Evolutionary conservation across 2,888 invertebrate species (phyloP), one percentile per base, ranked within the genome.

Genomic region (Nephrotoma appendiculata): DNA sequence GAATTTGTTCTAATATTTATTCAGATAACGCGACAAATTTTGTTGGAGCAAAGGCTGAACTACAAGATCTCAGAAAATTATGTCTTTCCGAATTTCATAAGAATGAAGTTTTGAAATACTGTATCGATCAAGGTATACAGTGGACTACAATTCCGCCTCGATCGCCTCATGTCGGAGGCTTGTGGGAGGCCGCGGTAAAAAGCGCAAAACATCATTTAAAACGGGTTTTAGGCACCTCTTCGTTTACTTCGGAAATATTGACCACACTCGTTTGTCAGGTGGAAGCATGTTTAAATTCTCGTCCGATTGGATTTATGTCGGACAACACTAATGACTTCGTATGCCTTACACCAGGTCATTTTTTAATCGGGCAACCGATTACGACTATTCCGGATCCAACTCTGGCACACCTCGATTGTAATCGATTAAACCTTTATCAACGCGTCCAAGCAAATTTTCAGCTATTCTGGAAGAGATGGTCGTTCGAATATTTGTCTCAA

Each of bases 1-100:
- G 88, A 0, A 5, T 88, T 5, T 88, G 87, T 41, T 42, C 85
- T 7, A 44, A 87, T 9, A 71, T 88, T 7, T 88, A 87, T 83
- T 88, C 87, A 41, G 88, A 88, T 31, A 88, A 88, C 83, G 88
- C 87, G 5, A 88, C 88, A 0, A 88, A 88, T 9, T 88, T 88
- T 83, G 87, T 88, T 85, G 87, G 88, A 12, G 87, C 88, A 44
- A 86, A 86, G 0, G 45, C 41, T 7, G 19, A 87, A 71, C 31
- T 19, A 45, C 0, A 87, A 87, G 31, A 85, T 87, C 31, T n/a
- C 19, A 87, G 2, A 57, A 31, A 41, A 2, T 48, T 48, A 48
- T 48, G 1, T n/a, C 48, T 48, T 1, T 48, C 48, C 48, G 48
- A 48, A 2, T 48, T 48, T 48, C 48, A 48, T 48, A 48, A 48